Base-by-base conservation (phyloP, 2,113 vertebrate species). In the Conger conger region DNA sequence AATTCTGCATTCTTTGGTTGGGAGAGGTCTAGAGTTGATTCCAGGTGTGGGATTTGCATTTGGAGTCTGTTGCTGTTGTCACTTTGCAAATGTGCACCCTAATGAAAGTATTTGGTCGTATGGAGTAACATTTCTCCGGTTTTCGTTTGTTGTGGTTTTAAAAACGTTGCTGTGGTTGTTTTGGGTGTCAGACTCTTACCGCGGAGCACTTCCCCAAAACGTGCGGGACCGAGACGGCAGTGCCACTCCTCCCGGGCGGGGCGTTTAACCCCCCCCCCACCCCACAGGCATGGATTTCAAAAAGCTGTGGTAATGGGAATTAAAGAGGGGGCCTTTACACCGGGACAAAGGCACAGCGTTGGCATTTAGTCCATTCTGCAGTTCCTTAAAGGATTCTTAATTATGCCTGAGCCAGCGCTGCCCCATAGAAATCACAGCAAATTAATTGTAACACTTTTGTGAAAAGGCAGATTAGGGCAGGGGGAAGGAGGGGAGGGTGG, bases 381-480 rank as follows among this genome's bases (percentile, higher is more conserved):
- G 90, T 92, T 95, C 91, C 93, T 96, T 96, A 95, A 94, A 93
- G 94, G 91, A 94, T 87, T 93, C 95, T 94, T 96, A 97, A 97
- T 93, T 95, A 95, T 92, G 89, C 92, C 87, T 89, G 90, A 94
- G 95, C 94, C 93, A 90, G 90, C 93, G 94, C 57, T 27, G 94
- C 93, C 92, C 94, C 96, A 95, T 90, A 96, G 96, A 97, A 97
- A 97, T 98, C 95, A 95, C 92, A 90, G 88, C 92, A 90, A 97
- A 97, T 96, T 94, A 95, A 97, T 96, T 96, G 96, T 95, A 97
- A 96, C 95, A 95, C 93, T 95, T 42, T 94, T 91, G 91, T 97
- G 96, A 98, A 99, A 97, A 94, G 96, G 90, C n/a, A 96, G 96
- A 98, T 98, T 98, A 98, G 86, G 95, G 89, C 15, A 13, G 87